Evolutionary conservation across 2,888 invertebrate genomes (phyloP).

Genomic region (Zootermopsis nevadensis): DNA sequence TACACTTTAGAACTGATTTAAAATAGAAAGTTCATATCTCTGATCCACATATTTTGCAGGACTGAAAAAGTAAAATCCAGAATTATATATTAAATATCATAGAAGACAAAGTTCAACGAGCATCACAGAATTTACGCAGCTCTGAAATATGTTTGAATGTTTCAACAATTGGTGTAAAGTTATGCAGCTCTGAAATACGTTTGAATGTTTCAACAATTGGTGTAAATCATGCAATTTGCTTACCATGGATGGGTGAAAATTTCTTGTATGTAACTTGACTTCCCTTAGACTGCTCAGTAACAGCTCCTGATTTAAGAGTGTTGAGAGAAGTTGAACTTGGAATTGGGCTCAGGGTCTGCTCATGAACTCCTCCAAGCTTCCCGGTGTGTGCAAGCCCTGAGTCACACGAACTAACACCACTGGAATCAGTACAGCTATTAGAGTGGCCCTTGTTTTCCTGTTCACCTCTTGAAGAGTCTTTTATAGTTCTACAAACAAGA

Average conservation of each 20-base stretch:
- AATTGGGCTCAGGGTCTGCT: slow-evolving; percentile 85
- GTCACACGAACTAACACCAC: slow-evolving; percentile 85
- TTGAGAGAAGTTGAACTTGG: slow-evolving; percentile 77
- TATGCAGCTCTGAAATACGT: too few species aligned
- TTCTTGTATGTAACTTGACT: slow-evolving; percentile 24
- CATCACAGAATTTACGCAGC: too few species aligned
- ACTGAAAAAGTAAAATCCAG: too few species aligned
- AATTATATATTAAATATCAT: too few species aligned
- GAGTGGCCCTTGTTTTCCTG: slow-evolving; percentile 62
- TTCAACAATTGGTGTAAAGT: too few species aligned
- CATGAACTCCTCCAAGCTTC: slow-evolving; percentile 22
- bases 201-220: too few species aligned
- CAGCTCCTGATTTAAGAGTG: slow-evolving; percentile 52
- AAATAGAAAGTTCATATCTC: too few species aligned
- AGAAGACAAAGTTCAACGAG: too few species aligned
- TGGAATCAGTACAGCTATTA: slow-evolving; percentile 77
- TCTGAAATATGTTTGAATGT: too few species aligned
- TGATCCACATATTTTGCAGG: too few species aligned
- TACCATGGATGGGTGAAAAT: slow-evolving; percentile 68
- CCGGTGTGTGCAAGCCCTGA: slow-evolving; percentile 67
- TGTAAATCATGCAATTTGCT: slow-evolving; percentile 57
- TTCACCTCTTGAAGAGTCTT: slow-evolving; percentile 30
- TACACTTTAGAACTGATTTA: too few species aligned
- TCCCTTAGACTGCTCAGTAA: background rate
- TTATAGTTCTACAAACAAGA: slow-evolving; percentile 13